Percentiles rank a stretch among this genome's conserved stretches.
Evolutionary conservation across 2,888 invertebrate species (phyloP).

Genomic region (Pterostichus niger): DNA sequence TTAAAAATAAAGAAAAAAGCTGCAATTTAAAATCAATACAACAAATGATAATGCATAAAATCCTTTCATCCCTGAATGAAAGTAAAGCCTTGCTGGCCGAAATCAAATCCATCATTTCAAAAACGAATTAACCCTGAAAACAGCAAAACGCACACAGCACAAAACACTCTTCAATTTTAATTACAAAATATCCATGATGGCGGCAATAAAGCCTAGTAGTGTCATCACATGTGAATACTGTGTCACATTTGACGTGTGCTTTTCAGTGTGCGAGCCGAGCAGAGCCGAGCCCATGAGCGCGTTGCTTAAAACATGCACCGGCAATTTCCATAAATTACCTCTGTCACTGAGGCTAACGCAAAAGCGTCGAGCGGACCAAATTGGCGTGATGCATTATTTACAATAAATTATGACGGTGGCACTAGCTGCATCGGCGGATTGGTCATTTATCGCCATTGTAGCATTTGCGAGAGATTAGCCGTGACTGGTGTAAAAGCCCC

Average conservation of each 20-base stretch:
- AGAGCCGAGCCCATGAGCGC: not conserved
- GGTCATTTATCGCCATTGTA: slow-evolving; percentile 65
- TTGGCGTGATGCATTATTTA: slow-evolving; percentile 65
- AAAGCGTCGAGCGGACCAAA: not conserved
- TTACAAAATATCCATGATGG: slow-evolving; percentile 48
- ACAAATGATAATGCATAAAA: slow-evolving; percentile 37
- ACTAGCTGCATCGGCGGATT: slow-evolving; percentile 30
- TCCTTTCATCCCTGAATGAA: slow-evolving; percentile 37
- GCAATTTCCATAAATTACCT: slow-evolving; percentile 64
- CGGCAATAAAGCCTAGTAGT: slow-evolving; percentile 24
- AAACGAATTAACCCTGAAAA: slow-evolving; percentile 58
- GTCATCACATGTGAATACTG: slow-evolving; percentile 10
- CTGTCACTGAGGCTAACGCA: not conserved
- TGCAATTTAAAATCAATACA: not conserved
- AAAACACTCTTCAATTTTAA: slow-evolving; percentile 53
- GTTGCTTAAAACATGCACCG: slow-evolving; percentile 51
- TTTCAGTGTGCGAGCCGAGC: not conserved
- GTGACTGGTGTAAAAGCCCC: slow-evolving; percentile 46
- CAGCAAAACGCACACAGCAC: slow-evolving; percentile 1
- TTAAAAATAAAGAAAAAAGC: slow-evolving; percentile 15
- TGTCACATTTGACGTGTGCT: slow-evolving; percentile 46
- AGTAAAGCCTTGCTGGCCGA: slow-evolving; percentile 15
- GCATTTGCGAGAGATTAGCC: slow-evolving; percentile 62
- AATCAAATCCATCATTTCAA: slow-evolving; percentile 45
- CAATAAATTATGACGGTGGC: slow-evolving; percentile 57